Conservation (phyloP, 2,113 vertebrate species). For the Sula dactylatra region DNA sequence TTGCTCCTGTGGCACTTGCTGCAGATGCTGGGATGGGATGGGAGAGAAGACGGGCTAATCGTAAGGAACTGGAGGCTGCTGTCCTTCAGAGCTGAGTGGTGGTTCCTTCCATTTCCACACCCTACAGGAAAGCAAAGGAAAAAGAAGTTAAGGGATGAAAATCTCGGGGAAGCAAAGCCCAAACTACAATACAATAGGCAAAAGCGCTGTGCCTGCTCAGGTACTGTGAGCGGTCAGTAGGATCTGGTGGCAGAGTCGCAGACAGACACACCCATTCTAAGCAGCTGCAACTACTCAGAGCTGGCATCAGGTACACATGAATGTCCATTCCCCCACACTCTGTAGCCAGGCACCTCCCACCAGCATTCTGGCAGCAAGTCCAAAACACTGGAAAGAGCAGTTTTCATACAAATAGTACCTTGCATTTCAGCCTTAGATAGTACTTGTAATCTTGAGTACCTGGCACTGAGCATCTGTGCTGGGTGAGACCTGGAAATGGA, state of each 20-base stretch:
- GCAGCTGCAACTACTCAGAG: background rate
- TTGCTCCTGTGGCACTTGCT: background rate
- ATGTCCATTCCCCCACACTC: accelerated
- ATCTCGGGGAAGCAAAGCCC: background rate
- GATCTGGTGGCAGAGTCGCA: background rate
- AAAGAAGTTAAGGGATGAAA: background rate
- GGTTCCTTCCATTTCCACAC: background rate
- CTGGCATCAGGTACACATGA: background rate
- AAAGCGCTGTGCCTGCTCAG: background rate
- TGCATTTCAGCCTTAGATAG: background rate
- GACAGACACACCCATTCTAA: background rate
- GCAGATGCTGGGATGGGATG: background rate
- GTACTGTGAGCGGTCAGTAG: accelerated
- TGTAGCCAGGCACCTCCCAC: accelerated
- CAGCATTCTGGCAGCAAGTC: background rate
- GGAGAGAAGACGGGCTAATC: background rate
- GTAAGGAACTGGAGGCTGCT: background rate
- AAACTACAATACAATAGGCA: background rate
- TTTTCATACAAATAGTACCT: background rate
- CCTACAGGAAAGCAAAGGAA: background rate
- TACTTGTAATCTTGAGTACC: background rate
- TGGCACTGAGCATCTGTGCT: background rate
- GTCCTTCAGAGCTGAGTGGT: background rate
- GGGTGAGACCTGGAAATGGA: background rate
- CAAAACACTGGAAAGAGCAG: background rate